Base-by-base conservation (phyloP, 2,797 vertebrate genomes). In the Pseudotriccus pelzelni region DNA sequence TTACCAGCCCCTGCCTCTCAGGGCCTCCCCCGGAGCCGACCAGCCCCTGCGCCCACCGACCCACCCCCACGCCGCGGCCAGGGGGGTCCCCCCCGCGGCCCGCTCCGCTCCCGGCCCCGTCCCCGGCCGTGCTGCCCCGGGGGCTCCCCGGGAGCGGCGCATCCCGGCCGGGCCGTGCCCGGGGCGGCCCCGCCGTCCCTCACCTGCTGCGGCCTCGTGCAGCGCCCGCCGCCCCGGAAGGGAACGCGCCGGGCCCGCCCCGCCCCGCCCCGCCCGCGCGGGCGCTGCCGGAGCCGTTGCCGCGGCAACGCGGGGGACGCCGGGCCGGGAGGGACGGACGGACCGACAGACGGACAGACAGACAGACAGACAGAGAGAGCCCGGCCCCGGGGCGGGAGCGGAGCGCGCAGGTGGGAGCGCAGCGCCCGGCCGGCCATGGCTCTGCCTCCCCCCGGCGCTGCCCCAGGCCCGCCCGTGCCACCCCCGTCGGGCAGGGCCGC, bases 401-500 rank as follows among this genome's bases (percentile, higher is more conserved):
- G 12, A 19, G 43, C 24, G 17, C 63, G 15, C 32, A 27, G 64
- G 64, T 67, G 64, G 36, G 64, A 11, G 13, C 24, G 24, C 58
- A 60, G 36, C n/a, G 22, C n/a, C 22, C n/a, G 25, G 3, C 36
- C 9, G 18, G 12, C 6, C 11, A 7, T 1, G 43, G 12, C 43
- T 3, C 36, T 2, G 24, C 34, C 5, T 10, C 49, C 49, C 27
- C 27, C 28, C 49, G 10, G 49, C 49, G 25, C 49, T 50, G 27
- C 59, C 28, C 37, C 20, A 1, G 1, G 17, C 3, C 49, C 27
- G 8, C 52, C 21, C 34, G 4, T 5, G 6, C 14, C 7, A 0
- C 10, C 16, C 0, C 46, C 3, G 12, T 14, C 5, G 60, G 14
- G 46, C 17, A 0, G 0, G 10, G 3, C 32, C 36, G 0, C 2